Evolutionary conservation across 2,113 vertebrate species (phyloP).

Genomic region (Nibea albiflora): DNA sequence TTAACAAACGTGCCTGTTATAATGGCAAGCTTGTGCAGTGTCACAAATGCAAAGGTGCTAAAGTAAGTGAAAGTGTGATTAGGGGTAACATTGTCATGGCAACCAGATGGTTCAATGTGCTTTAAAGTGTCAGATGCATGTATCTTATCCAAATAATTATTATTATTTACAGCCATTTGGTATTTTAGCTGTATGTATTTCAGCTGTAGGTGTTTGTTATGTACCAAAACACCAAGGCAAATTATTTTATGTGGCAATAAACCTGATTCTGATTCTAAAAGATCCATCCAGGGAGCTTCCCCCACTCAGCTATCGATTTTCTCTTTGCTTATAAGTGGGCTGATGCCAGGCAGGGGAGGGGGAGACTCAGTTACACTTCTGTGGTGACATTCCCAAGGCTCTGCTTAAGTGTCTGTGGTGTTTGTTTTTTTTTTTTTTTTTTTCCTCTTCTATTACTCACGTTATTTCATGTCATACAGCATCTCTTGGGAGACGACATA

Average conservation of each 20-base stretch:
- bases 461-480: conserved; percentile 5
- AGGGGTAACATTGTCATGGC: background rate
- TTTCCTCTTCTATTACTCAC: background rate
- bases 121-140: background rate
- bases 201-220: background rate
- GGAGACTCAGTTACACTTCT: conserved; percentile 22
- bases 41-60: background rate
- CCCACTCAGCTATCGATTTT: conserved; percentile 35
- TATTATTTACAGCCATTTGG: conserved; percentile 34
- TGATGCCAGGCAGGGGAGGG: background rate
- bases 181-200: no score
- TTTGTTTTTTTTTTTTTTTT: background rate
- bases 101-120: conserved; percentile 2
- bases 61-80: background rate
- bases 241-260: no score
- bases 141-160: background rate
- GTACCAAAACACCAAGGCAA: no score
- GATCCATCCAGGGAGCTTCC: conserved; percentile 22
- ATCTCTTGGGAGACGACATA: background rate
- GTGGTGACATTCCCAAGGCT: conserved; percentile 7
- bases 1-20: background rate
- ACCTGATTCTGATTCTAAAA: no score
- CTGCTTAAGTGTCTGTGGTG: background rate
- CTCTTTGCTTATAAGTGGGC: conserved; percentile 32
- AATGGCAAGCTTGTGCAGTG: background rate